Evolutionary conservation across 2,888 invertebrate species (phyloP).

Genomic region (Pachycephus smyrnensis): DNA sequence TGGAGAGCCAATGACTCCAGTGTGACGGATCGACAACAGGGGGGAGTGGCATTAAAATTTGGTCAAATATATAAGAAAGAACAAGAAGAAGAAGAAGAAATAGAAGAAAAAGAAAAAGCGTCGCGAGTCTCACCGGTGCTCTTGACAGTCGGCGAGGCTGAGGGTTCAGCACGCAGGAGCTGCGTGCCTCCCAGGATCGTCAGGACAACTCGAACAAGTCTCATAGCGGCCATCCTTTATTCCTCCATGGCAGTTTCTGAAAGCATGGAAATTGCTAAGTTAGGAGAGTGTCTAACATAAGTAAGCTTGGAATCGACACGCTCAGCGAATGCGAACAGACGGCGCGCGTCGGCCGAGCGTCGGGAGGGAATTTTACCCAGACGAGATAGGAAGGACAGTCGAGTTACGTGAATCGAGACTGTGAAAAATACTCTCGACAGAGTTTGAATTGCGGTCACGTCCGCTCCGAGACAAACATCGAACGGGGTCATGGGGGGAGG

Average conservation of each 20-base stretch:
- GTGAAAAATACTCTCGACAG: slow-evolving; percentile 23
- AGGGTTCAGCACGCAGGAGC: slow-evolving; percentile 54
- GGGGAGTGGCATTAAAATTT: not conserved
- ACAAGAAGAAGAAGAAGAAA: too few species aligned
- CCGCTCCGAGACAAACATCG: slow-evolving; percentile 40
- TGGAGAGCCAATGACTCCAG: not conserved
- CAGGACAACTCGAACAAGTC: slow-evolving; percentile 54
- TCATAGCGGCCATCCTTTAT: slow-evolving; percentile 56
- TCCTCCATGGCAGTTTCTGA: slow-evolving; percentile 56
- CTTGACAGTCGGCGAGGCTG: slow-evolving; percentile 56
- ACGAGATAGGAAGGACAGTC: not conserved
- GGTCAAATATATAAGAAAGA: slow-evolving; percentile 1
- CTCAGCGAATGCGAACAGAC: not conserved
- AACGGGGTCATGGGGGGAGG: slow-evolving; percentile 29
- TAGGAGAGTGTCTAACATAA: not conserved
- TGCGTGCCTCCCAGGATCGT: slow-evolving; percentile 60
- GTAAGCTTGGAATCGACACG: not conserved
- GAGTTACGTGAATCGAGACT: slow-evolving; percentile 9
- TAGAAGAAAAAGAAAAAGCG: not conserved
- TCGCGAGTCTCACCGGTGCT: slow-evolving; percentile 51
- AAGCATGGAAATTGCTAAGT: slow-evolving; percentile 26
- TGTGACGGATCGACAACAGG: not conserved
- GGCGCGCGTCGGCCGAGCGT: too few species aligned
- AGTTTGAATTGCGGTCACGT: slow-evolving; percentile 44
- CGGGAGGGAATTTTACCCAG: not conserved